Percentiles rank a stretch among this genome's conserved stretches.
Conservation (phyloP, 2,888 invertebrate genomes). For the Plagodis dolabraria region DNA sequence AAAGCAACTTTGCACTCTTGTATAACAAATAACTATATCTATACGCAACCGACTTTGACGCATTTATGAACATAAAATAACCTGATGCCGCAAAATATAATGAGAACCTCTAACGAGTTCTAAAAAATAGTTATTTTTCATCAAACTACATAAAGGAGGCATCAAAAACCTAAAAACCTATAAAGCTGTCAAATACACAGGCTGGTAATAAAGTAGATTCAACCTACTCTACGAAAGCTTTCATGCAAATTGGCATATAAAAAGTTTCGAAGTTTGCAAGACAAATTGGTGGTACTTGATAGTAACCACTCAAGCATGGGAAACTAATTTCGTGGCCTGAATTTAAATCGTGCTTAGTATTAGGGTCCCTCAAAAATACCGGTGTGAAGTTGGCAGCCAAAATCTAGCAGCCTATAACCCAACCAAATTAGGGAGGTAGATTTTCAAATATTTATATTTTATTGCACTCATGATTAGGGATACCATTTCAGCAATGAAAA, state of each 20-base stretch:
- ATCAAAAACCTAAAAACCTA: constrained; percentile 5
- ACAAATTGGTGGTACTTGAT: constrained; percentile 21
- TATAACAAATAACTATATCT: too few species aligned
- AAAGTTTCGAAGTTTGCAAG: constrained; percentile 23
- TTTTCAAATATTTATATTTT: too few species aligned
- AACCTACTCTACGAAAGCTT: constrained; percentile 14
- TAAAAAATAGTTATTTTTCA: background rate
- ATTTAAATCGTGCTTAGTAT: constrained; percentile 10
- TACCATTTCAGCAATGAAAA: too few species aligned
- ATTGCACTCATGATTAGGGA: too few species aligned
- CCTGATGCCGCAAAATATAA: too few species aligned
- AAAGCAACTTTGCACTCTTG: too few species aligned
- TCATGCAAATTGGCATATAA: constrained; percentile 25
- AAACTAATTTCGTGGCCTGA: constrained; percentile 21
- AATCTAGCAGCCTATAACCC: too few species aligned
- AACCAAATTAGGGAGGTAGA: too few species aligned
- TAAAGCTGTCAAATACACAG: constrained; percentile 15
- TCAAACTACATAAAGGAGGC: background rate
- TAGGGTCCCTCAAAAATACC: too few species aligned
- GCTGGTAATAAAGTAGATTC: constrained; percentile 18
- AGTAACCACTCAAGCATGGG: constrained; percentile 17
- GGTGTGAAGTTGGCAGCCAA: too few species aligned
- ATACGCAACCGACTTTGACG: too few species aligned
- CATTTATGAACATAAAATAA: too few species aligned
- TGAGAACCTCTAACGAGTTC: background rate